Evolutionary conservation across 2,888 invertebrate species (phyloP).

Genomic region (Plebejus melissa): DNA sequence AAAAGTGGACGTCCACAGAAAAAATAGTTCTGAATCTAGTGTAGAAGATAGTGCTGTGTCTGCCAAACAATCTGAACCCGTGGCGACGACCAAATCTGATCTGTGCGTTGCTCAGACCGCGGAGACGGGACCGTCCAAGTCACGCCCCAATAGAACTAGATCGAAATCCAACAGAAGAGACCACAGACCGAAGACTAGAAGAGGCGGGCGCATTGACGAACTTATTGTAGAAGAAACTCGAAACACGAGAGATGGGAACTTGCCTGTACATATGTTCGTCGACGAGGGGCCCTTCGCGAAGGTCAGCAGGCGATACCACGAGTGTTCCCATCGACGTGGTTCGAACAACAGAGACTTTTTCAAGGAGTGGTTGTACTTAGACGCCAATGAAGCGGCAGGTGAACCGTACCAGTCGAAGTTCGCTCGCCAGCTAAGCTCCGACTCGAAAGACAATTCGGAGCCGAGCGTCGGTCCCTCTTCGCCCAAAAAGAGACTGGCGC

Average conservation of each 20-base stretch:
- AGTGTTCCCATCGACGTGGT: slow-evolving; percentile 61
- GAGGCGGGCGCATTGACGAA: slow-evolving; percentile 63
- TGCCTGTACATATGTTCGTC: slow-evolving; percentile 60
- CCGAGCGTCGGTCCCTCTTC: slow-evolving; percentile 71
- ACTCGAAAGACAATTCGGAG: slow-evolving; percentile 74
- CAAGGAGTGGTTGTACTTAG: slow-evolving; percentile 71
- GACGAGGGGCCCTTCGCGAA: slow-evolving; percentile 73
- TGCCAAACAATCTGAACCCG: slow-evolving; percentile 58
- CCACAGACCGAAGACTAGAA: slow-evolving; percentile 51
- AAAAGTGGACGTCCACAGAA: slow-evolving; percentile 95
- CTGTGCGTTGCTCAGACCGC: slow-evolving; percentile 57
- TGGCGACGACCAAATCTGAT: slow-evolving; percentile 61
- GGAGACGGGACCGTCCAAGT: slow-evolving; percentile 54
- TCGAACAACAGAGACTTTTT: slow-evolving; percentile 65
- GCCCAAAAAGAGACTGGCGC: slow-evolving; percentile 63
- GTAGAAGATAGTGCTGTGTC: slow-evolving; percentile 82
- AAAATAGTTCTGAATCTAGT: slow-evolving; percentile 93
- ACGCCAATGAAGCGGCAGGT: slow-evolving; percentile 60
- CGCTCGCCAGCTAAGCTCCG: slow-evolving; percentile 74
- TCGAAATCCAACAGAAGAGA: slow-evolving; percentile 59
- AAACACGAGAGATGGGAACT: slow-evolving; percentile 53
- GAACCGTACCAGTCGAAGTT: slow-evolving; percentile 76
- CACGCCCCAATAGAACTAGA: slow-evolving; percentile 56
- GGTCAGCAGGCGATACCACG: slow-evolving; percentile 66
- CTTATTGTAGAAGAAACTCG: slow-evolving; percentile 59